Conservation (phyloP, 2,113 vertebrate species). For the Ciconia maguari region DNA sequence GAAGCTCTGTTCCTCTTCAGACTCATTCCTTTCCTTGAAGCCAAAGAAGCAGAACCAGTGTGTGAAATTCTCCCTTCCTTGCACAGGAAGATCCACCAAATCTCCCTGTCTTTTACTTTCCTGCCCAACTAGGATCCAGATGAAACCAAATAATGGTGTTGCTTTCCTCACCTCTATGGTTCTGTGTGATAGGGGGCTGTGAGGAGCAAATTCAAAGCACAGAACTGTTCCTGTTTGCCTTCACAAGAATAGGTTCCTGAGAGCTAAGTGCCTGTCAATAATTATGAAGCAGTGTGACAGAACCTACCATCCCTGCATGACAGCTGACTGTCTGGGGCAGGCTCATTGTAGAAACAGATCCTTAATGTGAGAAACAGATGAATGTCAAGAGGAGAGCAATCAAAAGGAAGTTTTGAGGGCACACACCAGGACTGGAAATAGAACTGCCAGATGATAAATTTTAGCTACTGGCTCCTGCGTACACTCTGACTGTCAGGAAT, state of each 20-base stretch:
- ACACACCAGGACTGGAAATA: background rate
- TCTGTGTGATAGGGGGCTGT: background rate
- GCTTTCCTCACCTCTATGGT: background rate
- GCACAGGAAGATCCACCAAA: background rate
- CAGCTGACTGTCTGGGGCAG: background rate
- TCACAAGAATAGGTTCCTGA: background rate
- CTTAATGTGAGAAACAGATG: background rate
- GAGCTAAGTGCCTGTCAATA: background rate
- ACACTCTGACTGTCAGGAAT: background rate
- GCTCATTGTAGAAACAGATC: background rate
- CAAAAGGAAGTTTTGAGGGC: background rate
- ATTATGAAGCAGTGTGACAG: background rate
- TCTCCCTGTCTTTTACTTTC: background rate
- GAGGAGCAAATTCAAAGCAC: background rate
- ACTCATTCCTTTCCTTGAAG: background rate
- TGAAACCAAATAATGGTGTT: accelerated
- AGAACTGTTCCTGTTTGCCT: background rate
- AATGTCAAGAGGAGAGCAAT: background rate
- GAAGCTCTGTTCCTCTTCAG: background rate
- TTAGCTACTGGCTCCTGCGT: background rate
- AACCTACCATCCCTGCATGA: background rate
- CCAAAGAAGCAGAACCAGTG: background rate
- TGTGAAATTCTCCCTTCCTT: background rate
- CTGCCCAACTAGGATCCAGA: background rate
- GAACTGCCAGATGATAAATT: background rate